A percentile compares a stretch with the other conserved stretches of the same genome.
Evolutionary conservation across 2,888 invertebrate species (phyloP).

Genomic region (Macaria notata): DNA sequence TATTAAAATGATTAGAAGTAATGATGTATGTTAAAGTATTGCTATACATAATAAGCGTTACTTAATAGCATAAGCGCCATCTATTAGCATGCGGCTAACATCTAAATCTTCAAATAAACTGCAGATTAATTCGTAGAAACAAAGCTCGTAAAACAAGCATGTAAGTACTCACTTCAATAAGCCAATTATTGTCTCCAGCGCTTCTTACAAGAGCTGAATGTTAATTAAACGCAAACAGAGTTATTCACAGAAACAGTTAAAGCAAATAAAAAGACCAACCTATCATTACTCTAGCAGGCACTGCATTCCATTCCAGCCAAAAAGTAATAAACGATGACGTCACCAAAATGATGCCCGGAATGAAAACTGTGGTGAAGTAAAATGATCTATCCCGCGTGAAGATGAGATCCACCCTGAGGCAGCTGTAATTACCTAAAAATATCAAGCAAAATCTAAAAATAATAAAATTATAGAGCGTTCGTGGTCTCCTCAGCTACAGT

Average conservation of each 20-base stretch:
- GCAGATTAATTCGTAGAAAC: conserved; percentile 8
- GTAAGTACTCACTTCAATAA: conserved; percentile 28
- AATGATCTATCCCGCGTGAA: conserved; percentile 97
- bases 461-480: conserved; percentile 44
- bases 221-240: conserved; percentile 27
- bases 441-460: conserved; percentile 71
- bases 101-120: not conserved
- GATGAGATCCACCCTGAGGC: conserved; percentile 95
- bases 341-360: conserved; percentile 97
- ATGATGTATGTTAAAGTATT: conserved; percentile 2
- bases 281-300: conserved; percentile 98
- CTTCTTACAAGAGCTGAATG: conserved; percentile 23
- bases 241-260: conserved; percentile 29
- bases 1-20: not conserved
- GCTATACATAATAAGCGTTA: conserved; percentile 17
- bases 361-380: conserved; percentile 98
- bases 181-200: conserved; percentile 20
- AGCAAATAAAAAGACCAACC: conserved; percentile 84
- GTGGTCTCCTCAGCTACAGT: conserved; percentile 42
- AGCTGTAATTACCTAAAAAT: conserved; percentile 96
- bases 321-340: conserved; percentile 98
- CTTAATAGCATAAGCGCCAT: conserved; percentile 5
- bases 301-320: conserved; percentile 99
- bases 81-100: conserved; percentile 11
- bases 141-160: conserved; percentile 19